A percentile compares a stretch with the other conserved stretches of the same genome.
These are phyloP conservation scores for Tympanoctomys barrerae DNA, from an alignment of 2,797 vertebrate species.

Conservation along the genomic window DNA sequence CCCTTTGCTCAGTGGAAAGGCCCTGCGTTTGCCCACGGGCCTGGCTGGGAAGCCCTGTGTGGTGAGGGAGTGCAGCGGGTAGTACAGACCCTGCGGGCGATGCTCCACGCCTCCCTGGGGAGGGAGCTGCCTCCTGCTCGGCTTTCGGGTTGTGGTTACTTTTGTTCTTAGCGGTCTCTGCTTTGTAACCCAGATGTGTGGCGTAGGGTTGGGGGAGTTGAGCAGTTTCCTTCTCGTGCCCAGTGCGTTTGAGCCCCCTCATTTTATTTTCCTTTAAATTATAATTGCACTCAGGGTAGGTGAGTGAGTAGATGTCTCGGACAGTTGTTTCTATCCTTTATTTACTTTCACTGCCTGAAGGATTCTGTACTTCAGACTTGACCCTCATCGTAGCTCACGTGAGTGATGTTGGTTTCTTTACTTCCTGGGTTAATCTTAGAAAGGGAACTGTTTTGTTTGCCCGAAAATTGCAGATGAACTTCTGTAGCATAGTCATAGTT, in stretches of 20 bases:
- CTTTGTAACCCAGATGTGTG: not conserved
- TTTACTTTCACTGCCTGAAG: not conserved
- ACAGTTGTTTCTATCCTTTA: not conserved
- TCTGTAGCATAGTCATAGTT: slow-evolving; percentile 17
- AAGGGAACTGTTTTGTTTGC: not conserved
- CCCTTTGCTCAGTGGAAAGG: not conserved
- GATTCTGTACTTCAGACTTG: not conserved
- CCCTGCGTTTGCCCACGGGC: not conserved
- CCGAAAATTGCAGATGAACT: not conserved
- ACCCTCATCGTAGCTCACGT: not conserved
- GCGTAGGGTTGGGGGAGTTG: not conserved
- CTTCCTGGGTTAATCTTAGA: not conserved
- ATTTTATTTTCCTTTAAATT: not conserved
- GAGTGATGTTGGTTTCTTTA: not conserved
- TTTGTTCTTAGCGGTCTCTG: slow-evolving; percentile 10
- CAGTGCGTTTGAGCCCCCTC: not conserved
- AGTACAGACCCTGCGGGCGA: not conserved
- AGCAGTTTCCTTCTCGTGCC: not conserved
- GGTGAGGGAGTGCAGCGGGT: too few species aligned
- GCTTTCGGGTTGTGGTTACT: slow-evolving; percentile 38
- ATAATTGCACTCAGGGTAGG: not conserved
- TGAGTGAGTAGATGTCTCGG: not conserved
- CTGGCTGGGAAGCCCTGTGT: not conserved
- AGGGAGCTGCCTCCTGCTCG: not conserved
- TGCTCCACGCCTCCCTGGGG: not conserved